Conservation (phyloP, 2,888 invertebrate species). For the Pachymerium ferrugineum region DNA sequence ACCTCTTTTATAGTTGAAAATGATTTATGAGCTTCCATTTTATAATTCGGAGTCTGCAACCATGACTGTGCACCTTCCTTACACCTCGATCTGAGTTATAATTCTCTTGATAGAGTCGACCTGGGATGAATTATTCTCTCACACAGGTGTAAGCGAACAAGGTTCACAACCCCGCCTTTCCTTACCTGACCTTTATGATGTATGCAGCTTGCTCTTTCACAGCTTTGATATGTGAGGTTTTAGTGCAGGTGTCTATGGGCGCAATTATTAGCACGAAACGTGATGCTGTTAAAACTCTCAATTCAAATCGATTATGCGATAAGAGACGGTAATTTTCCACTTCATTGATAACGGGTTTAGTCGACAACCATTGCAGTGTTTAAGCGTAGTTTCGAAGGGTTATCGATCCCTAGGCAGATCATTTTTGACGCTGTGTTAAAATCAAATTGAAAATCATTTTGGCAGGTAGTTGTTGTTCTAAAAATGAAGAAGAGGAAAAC, state of each 20-base stretch:
- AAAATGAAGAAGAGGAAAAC: not conserved
- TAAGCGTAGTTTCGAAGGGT: not conserved
- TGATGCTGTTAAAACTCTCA: not conserved
- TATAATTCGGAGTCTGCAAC: no score
- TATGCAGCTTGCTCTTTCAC: no score
- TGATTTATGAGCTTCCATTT: no score
- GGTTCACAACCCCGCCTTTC: no score
- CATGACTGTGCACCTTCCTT: no score
- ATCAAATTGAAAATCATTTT: slow-evolving; percentile 15
- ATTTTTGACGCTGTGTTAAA: slow-evolving; percentile 12
- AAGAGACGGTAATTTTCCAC: not conserved
- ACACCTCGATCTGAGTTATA: no score
- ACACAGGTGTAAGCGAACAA: no score
- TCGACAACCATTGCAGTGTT: not conserved
- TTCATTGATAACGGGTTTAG: slow-evolving; percentile 5
- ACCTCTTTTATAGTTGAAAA: no score
- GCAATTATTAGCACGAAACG: not conserved
- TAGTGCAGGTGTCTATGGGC: not conserved
- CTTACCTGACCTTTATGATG: no score
- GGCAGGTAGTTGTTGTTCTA: not conserved
- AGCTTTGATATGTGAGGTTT: not conserved
- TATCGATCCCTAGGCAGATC: not conserved
- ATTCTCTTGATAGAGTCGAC: no score
- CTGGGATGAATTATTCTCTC: no score
- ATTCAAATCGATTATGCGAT: not conserved